Conservation (phyloP, 2,888 invertebrate species). For the Syrista parreyssii region DNA sequence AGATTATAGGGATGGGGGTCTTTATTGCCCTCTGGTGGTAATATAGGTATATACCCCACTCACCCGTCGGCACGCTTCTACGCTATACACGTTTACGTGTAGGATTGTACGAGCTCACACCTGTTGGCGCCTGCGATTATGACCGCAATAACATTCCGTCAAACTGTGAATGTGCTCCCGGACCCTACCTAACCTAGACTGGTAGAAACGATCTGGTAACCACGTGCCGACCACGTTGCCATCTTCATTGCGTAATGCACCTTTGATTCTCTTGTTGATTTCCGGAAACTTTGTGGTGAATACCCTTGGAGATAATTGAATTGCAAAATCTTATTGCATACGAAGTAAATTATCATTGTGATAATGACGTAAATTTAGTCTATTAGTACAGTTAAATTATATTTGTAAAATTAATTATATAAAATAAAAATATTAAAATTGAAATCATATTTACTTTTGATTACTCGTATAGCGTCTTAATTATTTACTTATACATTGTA, state of each 20-base stretch:
- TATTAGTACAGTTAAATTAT: not conserved
- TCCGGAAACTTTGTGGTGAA: not conserved
- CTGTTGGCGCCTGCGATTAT: constrained; percentile 65
- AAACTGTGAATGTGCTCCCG: constrained; percentile 51
- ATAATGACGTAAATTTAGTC: not conserved
- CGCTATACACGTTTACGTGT: constrained; percentile 32
- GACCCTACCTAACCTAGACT: constrained; percentile 28
- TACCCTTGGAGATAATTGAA: not conserved
- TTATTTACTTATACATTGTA: not conserved
- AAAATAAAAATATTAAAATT: not conserved
- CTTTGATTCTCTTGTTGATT: not conserved
- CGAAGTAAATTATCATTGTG: not conserved
- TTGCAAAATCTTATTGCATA: not conserved
- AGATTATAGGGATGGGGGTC: constrained; percentile 53
- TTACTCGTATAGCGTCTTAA: not conserved
- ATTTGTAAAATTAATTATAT: not conserved
- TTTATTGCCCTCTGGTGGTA: constrained; percentile 52
- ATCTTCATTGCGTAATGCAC: not conserved
- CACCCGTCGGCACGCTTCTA: constrained; percentile 22
- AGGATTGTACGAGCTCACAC: constrained; percentile 61
- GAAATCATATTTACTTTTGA: not conserved
- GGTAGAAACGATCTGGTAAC: constrained; percentile 21
- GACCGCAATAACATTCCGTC: constrained; percentile 66
- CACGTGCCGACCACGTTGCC: constrained; percentile 21
- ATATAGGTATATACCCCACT: constrained; percentile 39